These are phyloP conservation scores for Sympetrum striolatum DNA, from an alignment of 2,888 invertebrate species.

Conservation along the genomic window DNA sequence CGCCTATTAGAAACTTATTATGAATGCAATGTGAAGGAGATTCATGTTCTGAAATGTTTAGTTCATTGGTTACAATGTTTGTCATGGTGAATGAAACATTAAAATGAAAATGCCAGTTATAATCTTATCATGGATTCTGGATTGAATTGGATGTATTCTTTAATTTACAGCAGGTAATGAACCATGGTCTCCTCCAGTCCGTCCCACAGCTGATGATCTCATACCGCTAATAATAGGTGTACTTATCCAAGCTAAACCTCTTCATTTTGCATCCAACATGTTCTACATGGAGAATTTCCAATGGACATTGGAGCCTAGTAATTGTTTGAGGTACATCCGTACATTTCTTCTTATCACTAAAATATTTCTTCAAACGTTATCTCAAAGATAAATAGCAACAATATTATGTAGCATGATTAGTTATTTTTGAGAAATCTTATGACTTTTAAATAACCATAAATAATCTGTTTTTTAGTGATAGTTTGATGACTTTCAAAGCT, in stretches of 20 bases:
- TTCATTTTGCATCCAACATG: slow-evolving; percentile 59
- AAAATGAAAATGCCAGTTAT: too few relatives aligned
- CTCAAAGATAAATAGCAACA: too few relatives aligned
- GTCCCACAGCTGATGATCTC: slow-evolving; percentile 55
- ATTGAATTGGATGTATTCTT: not conserved
- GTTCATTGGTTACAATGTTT: too few relatives aligned
- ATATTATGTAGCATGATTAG: too few relatives aligned
- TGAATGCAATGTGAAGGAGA: too few relatives aligned
- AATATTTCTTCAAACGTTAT: too few relatives aligned
- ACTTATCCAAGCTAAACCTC: slow-evolving; percentile 59
- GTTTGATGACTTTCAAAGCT: slow-evolving; percentile 53
- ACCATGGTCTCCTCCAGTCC: slow-evolving; percentile 14
- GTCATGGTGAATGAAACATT: too few relatives aligned
- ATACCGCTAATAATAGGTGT: slow-evolving; percentile 59
- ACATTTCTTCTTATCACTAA: not conserved
- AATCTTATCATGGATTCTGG: too few relatives aligned
- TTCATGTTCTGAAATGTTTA: too few relatives aligned
- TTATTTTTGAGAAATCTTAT: not conserved
- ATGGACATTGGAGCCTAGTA: slow-evolving; percentile 53
- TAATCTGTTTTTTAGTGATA: slow-evolving; percentile 49
- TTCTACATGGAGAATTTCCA: slow-evolving; percentile 59
- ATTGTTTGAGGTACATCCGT: slow-evolving; percentile 51
- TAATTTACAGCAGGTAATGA: not conserved
- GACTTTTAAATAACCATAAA: not conserved
- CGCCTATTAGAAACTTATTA: too few relatives aligned